phyloP scores from a whole-genome alignment of 2,888 invertebrate species.

The Athalia rosae region DNA sequence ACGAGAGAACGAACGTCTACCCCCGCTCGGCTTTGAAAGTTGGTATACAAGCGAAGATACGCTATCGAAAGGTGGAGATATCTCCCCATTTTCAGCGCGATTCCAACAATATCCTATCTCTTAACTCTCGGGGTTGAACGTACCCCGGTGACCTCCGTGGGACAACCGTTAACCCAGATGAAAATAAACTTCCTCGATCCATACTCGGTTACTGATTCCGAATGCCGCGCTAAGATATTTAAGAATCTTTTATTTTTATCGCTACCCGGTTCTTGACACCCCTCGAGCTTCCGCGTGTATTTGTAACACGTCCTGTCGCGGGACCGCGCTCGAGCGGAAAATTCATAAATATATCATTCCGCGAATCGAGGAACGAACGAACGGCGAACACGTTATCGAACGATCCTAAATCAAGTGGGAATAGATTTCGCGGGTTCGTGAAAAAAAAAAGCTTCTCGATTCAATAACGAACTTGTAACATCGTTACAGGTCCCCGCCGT shows the following conservation, averaged over 20 bases:
- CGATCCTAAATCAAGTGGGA: no score
- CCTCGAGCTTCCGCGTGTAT: neutral
- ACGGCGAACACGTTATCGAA: no score
- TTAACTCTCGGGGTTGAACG: conserved; percentile 34
- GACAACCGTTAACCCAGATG: conserved; percentile 40
- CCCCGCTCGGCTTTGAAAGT: neutral
- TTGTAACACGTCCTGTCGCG: neutral
- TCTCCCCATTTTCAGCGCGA: conserved; percentile 6
- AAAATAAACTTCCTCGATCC: conserved; percentile 39
- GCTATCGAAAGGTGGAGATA: conserved; percentile 16
- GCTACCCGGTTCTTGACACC: neutral
- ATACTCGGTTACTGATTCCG: conserved; percentile 14
- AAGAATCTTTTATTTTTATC: conserved; percentile 1
- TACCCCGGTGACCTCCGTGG: conserved; percentile 32
- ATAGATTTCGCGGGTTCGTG: no score
- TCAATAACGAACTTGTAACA: no score
- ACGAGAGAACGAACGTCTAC: conserved; percentile 33
- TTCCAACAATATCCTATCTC: conserved; percentile 36
- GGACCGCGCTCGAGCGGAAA: neutral
- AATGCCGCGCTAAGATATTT: neutral
- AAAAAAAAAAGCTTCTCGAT: no score
- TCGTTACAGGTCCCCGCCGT: no score
- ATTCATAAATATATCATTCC: neutral
- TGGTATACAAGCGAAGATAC: conserved; percentile 15
- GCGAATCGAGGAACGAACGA: no score